Conservation (phyloP, 1,140 invertebrate species). For the Chlorops oryzae region DNA sequence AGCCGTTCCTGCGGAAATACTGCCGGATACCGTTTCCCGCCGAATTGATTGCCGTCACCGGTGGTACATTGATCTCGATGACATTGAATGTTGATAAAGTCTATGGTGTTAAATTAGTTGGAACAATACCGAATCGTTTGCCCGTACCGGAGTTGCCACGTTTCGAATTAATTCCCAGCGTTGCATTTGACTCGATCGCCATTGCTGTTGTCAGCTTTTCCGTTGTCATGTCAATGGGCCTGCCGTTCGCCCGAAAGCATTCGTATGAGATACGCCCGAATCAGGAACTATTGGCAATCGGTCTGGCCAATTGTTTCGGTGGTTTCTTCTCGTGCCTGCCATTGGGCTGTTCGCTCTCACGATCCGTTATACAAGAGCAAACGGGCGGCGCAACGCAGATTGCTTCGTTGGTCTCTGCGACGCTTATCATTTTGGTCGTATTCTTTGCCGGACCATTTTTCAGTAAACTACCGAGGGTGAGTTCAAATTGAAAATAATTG, state of each 20-base stretch:
- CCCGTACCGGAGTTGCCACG: conserved; percentile 48
- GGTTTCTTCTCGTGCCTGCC: conserved; percentile 83
- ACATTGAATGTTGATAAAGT: conserved; percentile 37
- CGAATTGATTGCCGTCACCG: conserved; percentile 75
- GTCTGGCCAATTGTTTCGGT: conserved; percentile 69
- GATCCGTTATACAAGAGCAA: conserved; percentile 74
- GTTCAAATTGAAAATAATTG: neutral
- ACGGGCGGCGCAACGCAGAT: conserved; percentile 71
- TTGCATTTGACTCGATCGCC: conserved; percentile 54
- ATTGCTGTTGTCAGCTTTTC: conserved; percentile 87
- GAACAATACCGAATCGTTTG: conserved; percentile 68
- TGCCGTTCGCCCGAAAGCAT: conserved; percentile 83
- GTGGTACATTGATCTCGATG: conserved; percentile 66
- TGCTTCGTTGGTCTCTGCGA: conserved; percentile 66
- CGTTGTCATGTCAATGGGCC: conserved; percentile 85
- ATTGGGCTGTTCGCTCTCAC: conserved; percentile 73
- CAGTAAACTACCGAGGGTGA: conserved; percentile 68
- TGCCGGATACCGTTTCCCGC: conserved; percentile 75
- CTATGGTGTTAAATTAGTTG: conserved; percentile 62
- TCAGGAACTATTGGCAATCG: conserved; percentile 78
- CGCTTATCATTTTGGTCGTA: conserved; percentile 66
- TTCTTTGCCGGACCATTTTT: conserved; percentile 83
- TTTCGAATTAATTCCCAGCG: conserved; percentile 47
- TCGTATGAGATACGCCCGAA: conserved; percentile 84
- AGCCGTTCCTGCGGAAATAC: conserved; percentile 69